Base-by-base conservation (phyloP, 2,888 invertebrate genomes). In the Polyploca ridens region DNA sequence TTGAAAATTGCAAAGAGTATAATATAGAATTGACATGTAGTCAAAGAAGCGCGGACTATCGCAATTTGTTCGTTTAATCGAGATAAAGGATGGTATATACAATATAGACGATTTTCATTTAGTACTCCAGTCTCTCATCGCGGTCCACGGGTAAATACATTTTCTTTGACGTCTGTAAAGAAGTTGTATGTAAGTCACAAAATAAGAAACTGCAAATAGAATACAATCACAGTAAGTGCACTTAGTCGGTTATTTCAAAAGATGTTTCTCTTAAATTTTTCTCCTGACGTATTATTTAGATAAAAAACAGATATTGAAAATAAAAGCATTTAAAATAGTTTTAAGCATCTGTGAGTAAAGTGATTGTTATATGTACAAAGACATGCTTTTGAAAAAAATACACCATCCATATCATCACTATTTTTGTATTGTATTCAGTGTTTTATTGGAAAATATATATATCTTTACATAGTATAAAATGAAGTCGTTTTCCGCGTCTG, bases 141-240 rank as follows among this genome's bases (percentile, higher is more conserved):
- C 58, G 71, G 68, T 73, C 66, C 67, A 64, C 63, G 41, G 58
- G 67, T 68, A 75, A 72, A 69, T 72, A 69, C 65, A 59, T 57
- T 69, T 74, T 70, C 69, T 76, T 78, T 72, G 76, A 72, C 70
- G 69, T 70, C 68, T 65, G 71, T 69, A 66, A 69, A 69, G 61
- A 61, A 19, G 67, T 66, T 72, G 65, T 72, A 74, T 72, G 64
- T 72, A 74, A 67, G 66, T 71, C 69, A 78, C 75, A 77, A 76
- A 67, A 82, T 78, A 79, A 75, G 76, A 78, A 74, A 75, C 68
- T 69, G 76, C 75, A 79, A 81, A 80, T 81, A 77, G 78, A 82
- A 77, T 78, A 85, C 84, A 87, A 87, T 87, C 87, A 83, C 69
- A 58, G 79, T 82, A 79, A 88, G 87, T 86, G 87, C 87, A 84